These are phyloP conservation scores for Upupa epops DNA, from an alignment of 2,113 vertebrate species.

Conservation along the genomic window DNA sequence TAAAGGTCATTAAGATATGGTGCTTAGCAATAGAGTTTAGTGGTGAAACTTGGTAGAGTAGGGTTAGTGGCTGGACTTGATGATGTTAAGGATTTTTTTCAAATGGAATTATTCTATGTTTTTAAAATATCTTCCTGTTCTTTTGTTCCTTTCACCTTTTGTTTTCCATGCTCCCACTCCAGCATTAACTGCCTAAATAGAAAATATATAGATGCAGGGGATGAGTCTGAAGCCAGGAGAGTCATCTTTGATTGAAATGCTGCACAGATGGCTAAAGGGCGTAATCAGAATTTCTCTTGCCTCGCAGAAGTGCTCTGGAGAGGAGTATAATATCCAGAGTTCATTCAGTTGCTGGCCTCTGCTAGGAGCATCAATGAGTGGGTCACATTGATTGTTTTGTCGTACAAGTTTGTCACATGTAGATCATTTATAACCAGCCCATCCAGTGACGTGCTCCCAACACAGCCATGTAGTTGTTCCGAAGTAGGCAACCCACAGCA, in stretches of 20 bases:
- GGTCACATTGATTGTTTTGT: not conserved
- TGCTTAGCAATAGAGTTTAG: too few species aligned
- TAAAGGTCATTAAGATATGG: too few species aligned
- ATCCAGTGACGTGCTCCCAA: not conserved
- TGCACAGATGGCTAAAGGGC: not conserved
- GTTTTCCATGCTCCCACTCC: not conserved
- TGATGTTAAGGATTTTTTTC: too few species aligned
- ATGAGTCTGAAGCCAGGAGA: not conserved
- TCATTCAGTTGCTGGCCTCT: not conserved
- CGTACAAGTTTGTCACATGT: not conserved
- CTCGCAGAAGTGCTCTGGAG: not conserved
- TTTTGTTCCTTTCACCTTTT: not conserved
- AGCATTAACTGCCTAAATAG: not conserved
- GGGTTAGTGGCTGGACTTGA: too few species aligned
- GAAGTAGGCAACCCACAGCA: not conserved
- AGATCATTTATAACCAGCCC: not conserved
- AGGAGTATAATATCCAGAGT: not conserved
- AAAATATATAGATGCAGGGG: not conserved
- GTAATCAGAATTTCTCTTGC: not conserved
- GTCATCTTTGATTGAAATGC: not conserved
- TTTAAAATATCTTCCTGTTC: not conserved
- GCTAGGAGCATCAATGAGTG: not conserved
- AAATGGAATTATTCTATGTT: not conserved
- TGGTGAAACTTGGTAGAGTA: too few species aligned
- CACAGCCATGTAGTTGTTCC: not conserved